phyloP scores from a whole-genome alignment of 2,888 invertebrate genomes.

The Prosapia bicincta region DNA sequence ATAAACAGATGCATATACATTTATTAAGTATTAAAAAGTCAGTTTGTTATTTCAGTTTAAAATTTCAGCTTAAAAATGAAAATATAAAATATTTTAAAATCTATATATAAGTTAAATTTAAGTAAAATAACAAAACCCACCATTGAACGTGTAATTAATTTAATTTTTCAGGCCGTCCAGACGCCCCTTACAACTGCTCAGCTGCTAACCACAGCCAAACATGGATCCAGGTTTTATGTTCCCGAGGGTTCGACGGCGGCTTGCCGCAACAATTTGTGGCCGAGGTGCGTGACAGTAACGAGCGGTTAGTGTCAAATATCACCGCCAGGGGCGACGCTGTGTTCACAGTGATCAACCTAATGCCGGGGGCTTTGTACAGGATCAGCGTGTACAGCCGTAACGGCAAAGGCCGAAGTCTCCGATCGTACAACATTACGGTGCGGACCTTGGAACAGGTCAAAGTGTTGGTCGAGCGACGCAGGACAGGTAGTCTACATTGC shows the following conservation, averaged over 20 bases:
- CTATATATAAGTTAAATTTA: no score
- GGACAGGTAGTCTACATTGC: not conserved
- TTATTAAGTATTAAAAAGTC: no score
- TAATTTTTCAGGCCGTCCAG: slow-evolving; percentile 45
- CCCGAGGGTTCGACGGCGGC: slow-evolving; percentile 55
- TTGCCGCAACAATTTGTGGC: slow-evolving; percentile 50
- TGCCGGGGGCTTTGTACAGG: slow-evolving; percentile 51
- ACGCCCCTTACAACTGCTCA: slow-evolving; percentile 52
- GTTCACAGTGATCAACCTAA: slow-evolving; percentile 51
- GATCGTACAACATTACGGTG: slow-evolving; percentile 47
- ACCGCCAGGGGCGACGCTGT: slow-evolving; percentile 48
- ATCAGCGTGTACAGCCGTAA: slow-evolving; percentile 53
- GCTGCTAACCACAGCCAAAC: slow-evolving; percentile 52
- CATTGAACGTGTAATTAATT: no score
- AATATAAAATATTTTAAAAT: no score
- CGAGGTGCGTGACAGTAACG: slow-evolving; percentile 40
- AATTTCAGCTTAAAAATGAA: no score
- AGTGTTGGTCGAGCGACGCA: not conserved
- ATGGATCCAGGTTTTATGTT: slow-evolving; percentile 50
- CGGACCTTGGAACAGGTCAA: slow-evolving; percentile 49
- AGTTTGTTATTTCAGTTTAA: no score
- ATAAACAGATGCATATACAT: no score
- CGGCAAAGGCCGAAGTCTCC: slow-evolving; percentile 54
- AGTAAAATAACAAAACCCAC: no score
- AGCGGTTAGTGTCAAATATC: slow-evolving; percentile 46